Conservation (phyloP, 2,113 vertebrate species). For the Pachypanchax playfairii region DNA sequence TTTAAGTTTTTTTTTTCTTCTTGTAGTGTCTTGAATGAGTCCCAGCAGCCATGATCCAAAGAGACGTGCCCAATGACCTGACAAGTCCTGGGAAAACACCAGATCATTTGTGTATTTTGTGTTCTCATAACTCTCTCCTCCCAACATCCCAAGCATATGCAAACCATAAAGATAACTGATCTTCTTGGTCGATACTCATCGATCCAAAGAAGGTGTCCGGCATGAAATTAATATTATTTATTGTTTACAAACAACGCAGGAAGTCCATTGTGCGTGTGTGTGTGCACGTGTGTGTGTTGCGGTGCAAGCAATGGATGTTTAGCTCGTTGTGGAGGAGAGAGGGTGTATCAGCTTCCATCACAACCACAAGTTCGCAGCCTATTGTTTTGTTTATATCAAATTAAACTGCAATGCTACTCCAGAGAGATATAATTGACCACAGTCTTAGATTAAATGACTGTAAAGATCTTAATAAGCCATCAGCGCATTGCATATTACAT, state of each 20-base stretch:
- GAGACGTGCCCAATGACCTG: slow-evolving; percentile 36
- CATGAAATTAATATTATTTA: slow-evolving; percentile 80
- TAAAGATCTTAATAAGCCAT: slow-evolving; percentile 82
- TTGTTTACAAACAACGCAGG: slow-evolving; percentile 71
- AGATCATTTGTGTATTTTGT: slow-evolving; percentile 52
- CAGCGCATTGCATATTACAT: slow-evolving; percentile 74
- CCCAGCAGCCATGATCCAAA: slow-evolving; percentile 36
- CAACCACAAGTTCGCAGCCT: slow-evolving; percentile 75
- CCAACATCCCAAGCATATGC: slow-evolving; percentile 30
- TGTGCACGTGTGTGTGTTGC: slow-evolving; percentile 41
- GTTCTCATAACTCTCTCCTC: slow-evolving; percentile 1
- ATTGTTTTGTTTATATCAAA: slow-evolving; percentile 81
- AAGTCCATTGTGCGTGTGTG: slow-evolving; percentile 51
- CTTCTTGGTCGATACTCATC: slow-evolving; percentile 62
- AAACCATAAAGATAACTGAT: slow-evolving; percentile 63
- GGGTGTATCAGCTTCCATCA: slow-evolving; percentile 77
- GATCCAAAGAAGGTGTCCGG: slow-evolving; percentile 70
- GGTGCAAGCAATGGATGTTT: slow-evolving; percentile 39
- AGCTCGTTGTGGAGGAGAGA: slow-evolving; percentile 35
- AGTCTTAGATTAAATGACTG: slow-evolving; percentile 79
- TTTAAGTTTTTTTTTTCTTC: too few relatives aligned
- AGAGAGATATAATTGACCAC: slow-evolving; percentile 79
- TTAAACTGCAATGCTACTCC: slow-evolving; percentile 78
- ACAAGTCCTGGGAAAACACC: slow-evolving; percentile 50
- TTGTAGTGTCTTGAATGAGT: slow-evolving; percentile 65